These are phyloP conservation scores for Epizoanthus stellaris DNA, from an alignment of 92 coral and sea anemone genomes.

Conservation along the genomic window DNA sequence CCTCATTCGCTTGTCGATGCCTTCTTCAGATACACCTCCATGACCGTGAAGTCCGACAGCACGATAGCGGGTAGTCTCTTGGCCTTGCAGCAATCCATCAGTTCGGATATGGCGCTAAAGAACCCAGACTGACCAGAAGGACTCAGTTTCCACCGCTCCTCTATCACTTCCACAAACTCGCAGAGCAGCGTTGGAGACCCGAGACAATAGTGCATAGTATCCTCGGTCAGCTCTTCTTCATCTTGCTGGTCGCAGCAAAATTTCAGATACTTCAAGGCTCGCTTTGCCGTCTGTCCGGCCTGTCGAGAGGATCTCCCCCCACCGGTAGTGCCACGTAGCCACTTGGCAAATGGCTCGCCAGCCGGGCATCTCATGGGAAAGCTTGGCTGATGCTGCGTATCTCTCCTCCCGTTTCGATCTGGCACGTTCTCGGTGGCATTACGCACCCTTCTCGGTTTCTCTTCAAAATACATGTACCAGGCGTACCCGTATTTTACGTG, in stretches of 20 bases:
- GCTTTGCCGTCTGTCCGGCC: conserved; percentile 9
- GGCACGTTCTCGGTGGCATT: background rate
- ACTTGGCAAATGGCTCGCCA: conserved; percentile 2
- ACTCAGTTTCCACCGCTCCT: conserved; percentile 22
- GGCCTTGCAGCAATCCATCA: conserved; percentile 24
- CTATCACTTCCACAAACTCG: background rate
- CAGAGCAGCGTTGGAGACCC: conserved; percentile 12
- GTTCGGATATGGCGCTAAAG: conserved; percentile 6
- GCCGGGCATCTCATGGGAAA: conserved; percentile 15
- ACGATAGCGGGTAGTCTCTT: background rate
- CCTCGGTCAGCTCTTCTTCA: conserved; percentile 25
- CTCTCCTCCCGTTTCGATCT: background rate
- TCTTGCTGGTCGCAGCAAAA: conserved; percentile 7
- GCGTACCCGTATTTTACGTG: conserved; percentile 21
- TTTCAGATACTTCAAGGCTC: conserved; percentile 33
- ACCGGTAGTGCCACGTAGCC: conserved; percentile 24
- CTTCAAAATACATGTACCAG: conserved; percentile 32
- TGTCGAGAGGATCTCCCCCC: conserved; percentile 17
- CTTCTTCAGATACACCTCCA: conserved; percentile 35
- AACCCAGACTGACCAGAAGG: conserved; percentile 23
- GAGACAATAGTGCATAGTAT: conserved; percentile 20
- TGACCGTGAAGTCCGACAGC: conserved; percentile 29
- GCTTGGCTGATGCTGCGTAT: conserved; percentile 2
- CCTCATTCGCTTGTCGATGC: conserved; percentile 26
- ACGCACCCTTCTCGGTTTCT: conserved; percentile 20